Evolutionary conservation across 2,797 vertebrate genomes (phyloP).

Genomic region (Lemur catta): DNA sequence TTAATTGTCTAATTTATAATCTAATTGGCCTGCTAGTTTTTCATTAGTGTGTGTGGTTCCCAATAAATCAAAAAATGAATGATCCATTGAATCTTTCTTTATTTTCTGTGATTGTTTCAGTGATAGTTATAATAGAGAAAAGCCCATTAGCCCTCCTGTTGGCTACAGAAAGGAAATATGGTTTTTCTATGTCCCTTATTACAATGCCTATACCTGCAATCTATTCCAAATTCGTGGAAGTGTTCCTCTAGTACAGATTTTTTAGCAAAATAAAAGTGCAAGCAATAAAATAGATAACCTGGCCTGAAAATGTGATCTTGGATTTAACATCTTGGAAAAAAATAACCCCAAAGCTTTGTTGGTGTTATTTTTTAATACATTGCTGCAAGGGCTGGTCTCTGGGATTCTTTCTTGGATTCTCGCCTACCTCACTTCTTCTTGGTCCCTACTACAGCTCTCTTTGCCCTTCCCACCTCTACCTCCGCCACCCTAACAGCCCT

Average conservation of each 20-base stretch:
- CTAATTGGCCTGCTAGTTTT: not conserved
- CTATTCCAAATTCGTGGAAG: not conserved
- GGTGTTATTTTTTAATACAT: not conserved
- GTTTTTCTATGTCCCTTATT: not conserved
- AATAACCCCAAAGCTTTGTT: not conserved
- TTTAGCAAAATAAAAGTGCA: not conserved
- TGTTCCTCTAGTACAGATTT: not conserved
- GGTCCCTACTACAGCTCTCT: not conserved
- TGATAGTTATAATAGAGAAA: not conserved
- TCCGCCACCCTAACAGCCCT: accelerated
- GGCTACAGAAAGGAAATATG: not conserved
- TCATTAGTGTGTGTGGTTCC: not conserved
- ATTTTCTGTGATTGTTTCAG: not conserved
- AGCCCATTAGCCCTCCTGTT: not conserved
- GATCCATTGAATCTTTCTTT: not conserved
- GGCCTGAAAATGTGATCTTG: not conserved
- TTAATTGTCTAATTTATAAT: not conserved
- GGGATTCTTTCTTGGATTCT: not conserved
- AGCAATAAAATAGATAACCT: not conserved
- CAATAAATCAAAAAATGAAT: not conserved
- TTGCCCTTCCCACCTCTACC: not conserved
- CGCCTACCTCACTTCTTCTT: not conserved
- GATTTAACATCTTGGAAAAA: not conserved
- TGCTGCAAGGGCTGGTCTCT: not conserved
- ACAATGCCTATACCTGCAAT: accelerated